Evolutionary conservation across 2,888 invertebrate genomes (phyloP).

Genomic region (Leucania comma): DNA sequence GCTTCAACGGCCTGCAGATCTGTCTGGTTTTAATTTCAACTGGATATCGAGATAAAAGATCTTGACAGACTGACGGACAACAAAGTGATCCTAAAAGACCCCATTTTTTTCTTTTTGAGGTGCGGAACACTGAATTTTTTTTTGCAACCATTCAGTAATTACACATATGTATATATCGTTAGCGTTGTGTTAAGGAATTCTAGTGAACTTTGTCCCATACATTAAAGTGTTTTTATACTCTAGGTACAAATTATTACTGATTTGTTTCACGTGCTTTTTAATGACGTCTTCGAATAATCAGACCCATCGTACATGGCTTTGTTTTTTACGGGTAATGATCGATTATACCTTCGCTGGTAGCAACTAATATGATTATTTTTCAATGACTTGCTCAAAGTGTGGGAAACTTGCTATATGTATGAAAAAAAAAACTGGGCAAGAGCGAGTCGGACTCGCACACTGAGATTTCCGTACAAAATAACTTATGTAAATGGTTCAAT

Average conservation of each 20-base stretch:
- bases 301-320: not conserved
- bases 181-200: not conserved
- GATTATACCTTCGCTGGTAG: not conserved
- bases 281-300: constrained; percentile 1
- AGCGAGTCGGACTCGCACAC: no score
- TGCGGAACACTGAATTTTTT: no score
- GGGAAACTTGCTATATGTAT: constrained; percentile 6
- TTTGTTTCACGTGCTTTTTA: constrained; percentile 1
- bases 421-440: not conserved
- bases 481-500: no score
- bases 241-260: not conserved
- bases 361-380: not conserved
- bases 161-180: not conserved
- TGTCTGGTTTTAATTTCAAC: no score
- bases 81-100: no score
- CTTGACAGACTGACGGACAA: no score
- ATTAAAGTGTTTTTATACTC: not conserved
- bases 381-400: constrained; percentile 28
- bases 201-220: constrained; percentile 26
- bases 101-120: no score
- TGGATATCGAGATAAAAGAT: no score
- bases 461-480: no score
- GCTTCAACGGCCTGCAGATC: no score
- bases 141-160: not conserved
- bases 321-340: constrained; percentile 13